Evolutionary conservation across 2,797 vertebrate genomes (phyloP).

Genomic region (Myotis findleyi): DNA sequence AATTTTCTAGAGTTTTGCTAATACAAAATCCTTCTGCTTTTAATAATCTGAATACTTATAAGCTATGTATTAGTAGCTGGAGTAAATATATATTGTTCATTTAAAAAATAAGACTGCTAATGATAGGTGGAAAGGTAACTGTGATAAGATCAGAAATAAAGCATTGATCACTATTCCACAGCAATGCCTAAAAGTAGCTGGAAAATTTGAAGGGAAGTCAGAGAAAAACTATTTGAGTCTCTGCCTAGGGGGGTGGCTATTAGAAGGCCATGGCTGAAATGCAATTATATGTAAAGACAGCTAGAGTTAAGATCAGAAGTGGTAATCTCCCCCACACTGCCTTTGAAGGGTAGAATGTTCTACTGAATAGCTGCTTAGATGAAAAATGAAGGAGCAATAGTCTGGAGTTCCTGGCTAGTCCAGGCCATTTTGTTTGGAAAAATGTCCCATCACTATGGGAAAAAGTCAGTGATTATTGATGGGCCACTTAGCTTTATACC

Average conservation of each 20-base stretch:
- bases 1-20: conserved; percentile 51
- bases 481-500: neutral
- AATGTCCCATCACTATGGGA: neutral
- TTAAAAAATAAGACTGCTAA: conserved; percentile 33
- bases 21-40: conserved; percentile 52
- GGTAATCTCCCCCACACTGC: too few relatives aligned
- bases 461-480: neutral
- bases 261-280: neutral
- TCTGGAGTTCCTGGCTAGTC: neutral
- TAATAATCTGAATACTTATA: conserved; percentile 17
- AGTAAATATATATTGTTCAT: neutral
- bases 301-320: neutral
- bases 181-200: neutral
- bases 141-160: neutral
- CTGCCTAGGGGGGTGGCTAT: neutral
- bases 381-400: neutral
- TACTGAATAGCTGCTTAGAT: neutral
- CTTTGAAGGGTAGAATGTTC: neutral
- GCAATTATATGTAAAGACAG: neutral
- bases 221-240: neutral
- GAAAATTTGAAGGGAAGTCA: neutral
- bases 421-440: neutral
- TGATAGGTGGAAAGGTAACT: neutral
- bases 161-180: neutral
- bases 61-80: neutral